Evolutionary conservation across 2,797 vertebrate species (phyloP).

Genomic region (Anomalospiza imberbis): DNA sequence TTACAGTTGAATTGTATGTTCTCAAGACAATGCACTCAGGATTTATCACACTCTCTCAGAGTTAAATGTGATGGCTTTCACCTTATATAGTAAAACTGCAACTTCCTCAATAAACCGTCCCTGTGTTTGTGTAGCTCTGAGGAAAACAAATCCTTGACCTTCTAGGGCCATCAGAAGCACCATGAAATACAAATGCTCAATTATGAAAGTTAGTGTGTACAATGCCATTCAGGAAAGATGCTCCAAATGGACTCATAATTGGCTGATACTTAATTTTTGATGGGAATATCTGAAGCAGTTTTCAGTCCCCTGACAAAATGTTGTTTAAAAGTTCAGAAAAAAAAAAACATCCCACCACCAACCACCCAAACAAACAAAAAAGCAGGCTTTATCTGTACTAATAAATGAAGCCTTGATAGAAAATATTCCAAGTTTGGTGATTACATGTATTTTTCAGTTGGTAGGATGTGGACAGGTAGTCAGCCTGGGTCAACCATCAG

Average conservation of each 20-base stretch:
- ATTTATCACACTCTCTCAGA: not conserved
- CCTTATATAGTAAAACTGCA: not conserved
- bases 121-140: not conserved
- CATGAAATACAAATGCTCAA: not conserved
- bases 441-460: not conserved
- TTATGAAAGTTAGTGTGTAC: not conserved
- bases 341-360: too few species aligned
- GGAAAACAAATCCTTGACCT: not conserved
- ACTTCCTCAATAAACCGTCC: not conserved
- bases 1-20: not conserved
- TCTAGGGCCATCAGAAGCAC: not conserved
- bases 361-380: not conserved
- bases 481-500: not conserved
- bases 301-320: not conserved
- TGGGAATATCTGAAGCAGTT: not conserved
- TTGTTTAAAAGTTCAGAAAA: not conserved
- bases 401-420: not conserved
- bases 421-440: not conserved
- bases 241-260: not conserved
- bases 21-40: accelerated
- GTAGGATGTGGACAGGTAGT: not conserved
- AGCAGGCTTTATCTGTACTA: not conserved
- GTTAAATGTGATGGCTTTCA: not conserved
- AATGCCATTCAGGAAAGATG: not conserved
- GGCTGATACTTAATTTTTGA: not conserved